Base-by-base conservation (phyloP, 2,797 vertebrate genomes). In the Moxostoma hubbsi region DNA sequence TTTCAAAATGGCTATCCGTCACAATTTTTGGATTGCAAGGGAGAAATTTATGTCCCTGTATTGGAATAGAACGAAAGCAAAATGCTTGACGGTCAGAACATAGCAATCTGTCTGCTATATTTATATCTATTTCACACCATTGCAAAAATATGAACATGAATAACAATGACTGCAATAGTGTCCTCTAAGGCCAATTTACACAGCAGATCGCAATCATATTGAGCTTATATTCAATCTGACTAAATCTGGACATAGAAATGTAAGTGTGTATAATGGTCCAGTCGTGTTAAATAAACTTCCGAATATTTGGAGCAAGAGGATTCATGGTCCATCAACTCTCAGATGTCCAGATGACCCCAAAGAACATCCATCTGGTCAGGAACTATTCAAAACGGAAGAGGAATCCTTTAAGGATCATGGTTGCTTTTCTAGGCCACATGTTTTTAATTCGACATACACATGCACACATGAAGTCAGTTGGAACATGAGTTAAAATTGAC, bases 301-400 rank as follows among this genome's bases (percentile, higher is more conserved):
- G 63, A 83, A 76, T 15, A 59, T 81, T 75, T 50, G 72, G 49
- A 49, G 15, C 66, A 55, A 58, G 43, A 89, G 90, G 90, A 90
- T 89, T 90, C 83, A 83, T 79, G 90, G 88, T 91, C 86, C 88
- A 90, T 90, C 90, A 89, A 90, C 81, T 86, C 83, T 80, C 76
- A 64, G 57, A 64, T 90, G 87, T 84, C 89, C 91, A 90, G 83
- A 89, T 87, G 86, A 87, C 90, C 81, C 81, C 80, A 24, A 83
- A 90, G 90, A 88, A 92, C 90, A 90, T 89, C 89, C 89, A 90
- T 91, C 86, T 90, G 91, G 86, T 86, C 77, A 77, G 70, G 57
- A 80, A 78, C 83, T 72, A 54, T 75, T 78, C 24, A 13, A 85
- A 86, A 88, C 64, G 87, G 18, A 18, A 18, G 18, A 18, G 18